A percentile compares a stretch with the other conserved stretches of the same genome.
phyloP scores from a whole-genome alignment of 2,888 invertebrate genomes.

The Pollenia angustigena region DNA sequence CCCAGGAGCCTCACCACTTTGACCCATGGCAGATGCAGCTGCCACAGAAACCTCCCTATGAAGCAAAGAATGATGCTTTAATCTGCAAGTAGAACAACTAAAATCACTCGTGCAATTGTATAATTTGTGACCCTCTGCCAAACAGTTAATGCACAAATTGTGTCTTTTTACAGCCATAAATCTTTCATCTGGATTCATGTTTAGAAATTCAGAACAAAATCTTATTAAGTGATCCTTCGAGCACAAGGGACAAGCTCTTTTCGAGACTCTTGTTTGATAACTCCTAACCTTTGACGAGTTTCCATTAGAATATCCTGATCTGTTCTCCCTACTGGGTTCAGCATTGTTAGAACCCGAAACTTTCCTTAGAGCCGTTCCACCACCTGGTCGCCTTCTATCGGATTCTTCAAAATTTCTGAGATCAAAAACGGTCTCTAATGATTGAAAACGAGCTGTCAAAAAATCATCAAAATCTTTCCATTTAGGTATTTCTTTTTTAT shows the following conservation, averaged over 20 bases:
- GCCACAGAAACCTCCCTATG: not conserved
- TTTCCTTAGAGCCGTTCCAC: no score
- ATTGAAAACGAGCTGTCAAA: not conserved
- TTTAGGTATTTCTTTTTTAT: not conserved
- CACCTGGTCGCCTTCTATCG: no score
- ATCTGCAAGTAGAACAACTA: not conserved
- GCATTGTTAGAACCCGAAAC: no score
- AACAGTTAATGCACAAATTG: not conserved
- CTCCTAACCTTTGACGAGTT: no score
- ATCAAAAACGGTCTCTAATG: conserved; percentile 8
- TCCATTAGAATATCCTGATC: no score
- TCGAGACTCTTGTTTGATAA: no score
- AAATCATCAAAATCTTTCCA: not conserved
- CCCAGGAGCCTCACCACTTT: no score
- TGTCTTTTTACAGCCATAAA: not conserved
- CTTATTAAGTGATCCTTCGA: not conserved
- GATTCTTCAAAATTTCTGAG: no score
- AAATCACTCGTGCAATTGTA: not conserved
- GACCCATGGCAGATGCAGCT: no score
- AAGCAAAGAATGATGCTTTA: conserved; percentile 1
- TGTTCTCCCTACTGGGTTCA: no score
- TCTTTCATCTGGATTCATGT: conserved; percentile 5
- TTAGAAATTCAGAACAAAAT: not conserved
- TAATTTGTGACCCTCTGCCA: not conserved
- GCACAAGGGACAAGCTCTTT: no score